Evolutionary conservation across 2,888 invertebrate genomes (phyloP).

Genomic region (Autographa gamma): DNA sequence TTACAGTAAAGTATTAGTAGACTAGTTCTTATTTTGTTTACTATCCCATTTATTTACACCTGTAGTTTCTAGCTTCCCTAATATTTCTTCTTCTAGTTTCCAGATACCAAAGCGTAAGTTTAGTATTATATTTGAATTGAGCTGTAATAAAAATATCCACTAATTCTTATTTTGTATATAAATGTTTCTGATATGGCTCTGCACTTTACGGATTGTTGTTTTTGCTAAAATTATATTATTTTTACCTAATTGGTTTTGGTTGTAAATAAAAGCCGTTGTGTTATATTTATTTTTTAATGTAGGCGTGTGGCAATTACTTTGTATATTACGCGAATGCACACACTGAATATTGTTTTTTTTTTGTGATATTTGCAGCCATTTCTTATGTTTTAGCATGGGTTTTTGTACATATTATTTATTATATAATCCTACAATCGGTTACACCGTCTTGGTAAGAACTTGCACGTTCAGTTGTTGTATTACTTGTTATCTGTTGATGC

Average conservation of each 20-base stretch:
- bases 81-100: slow-evolving; percentile 54
- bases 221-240: slow-evolving; percentile 40
- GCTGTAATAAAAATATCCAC: slow-evolving; percentile 59
- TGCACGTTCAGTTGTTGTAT: slow-evolving; percentile 27
- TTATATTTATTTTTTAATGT: slow-evolving; percentile 27
- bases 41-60: not conserved
- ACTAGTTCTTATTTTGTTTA: not conserved
- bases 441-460: slow-evolving; percentile 43
- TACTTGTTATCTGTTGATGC: not conserved
- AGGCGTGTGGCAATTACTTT: slow-evolving; percentile 11
- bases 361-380: slow-evolving; percentile 12
- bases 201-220: slow-evolving; percentile 39
- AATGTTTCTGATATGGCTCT: slow-evolving; percentile 41
- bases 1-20: not conserved
- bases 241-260: not conserved
- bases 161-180: slow-evolving; percentile 51
- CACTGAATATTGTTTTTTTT: slow-evolving; percentile 26
- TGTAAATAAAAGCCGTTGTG: not conserved
- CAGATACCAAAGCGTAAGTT: slow-evolving; percentile 55
- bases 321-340: slow-evolving; percentile 31
- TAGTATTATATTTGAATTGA: slow-evolving; percentile 29
- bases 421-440: slow-evolving; percentile 32
- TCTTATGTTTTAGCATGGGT: slow-evolving; percentile 43
- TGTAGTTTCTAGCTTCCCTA: slow-evolving; percentile 24
- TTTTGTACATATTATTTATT: slow-evolving; percentile 31